A percentile compares a stretch with the other conserved stretches of the same genome.
Conservation (phyloP, 64 coral and sea anemone species). For the Trachythela sp. region DNA sequence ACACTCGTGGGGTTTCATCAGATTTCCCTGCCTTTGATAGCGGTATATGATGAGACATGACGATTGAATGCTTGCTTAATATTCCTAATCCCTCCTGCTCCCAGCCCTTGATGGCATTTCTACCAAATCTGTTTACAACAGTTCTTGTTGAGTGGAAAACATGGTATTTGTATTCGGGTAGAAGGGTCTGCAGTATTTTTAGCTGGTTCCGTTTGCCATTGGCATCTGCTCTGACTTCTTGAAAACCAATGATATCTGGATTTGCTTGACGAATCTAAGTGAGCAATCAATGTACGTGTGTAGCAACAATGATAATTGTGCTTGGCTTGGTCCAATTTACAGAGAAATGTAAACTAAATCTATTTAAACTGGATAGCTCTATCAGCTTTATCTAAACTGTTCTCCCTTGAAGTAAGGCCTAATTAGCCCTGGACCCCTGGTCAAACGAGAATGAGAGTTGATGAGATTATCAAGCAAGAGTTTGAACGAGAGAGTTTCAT, state of each 20-base stretch:
- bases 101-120: constrained; percentile 65
- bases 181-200: constrained; percentile 53
- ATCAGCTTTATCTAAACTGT: no score
- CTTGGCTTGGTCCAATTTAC: no score
- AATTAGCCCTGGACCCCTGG: no score
- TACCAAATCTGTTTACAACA: constrained; percentile 43
- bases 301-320: background rate
- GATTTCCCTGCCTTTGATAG: constrained; percentile 37
- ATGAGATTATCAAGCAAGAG: no score
- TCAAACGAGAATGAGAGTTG: no score
- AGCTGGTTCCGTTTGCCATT: constrained; percentile 64
- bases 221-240: constrained; percentile 76
- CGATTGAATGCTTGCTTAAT: constrained; percentile 75
- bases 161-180: constrained; percentile 66
- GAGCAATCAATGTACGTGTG: background rate
- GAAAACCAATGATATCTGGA: constrained; percentile 91
- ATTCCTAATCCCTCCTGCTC: constrained; percentile 83
- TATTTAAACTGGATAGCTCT: no score
- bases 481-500: no score
- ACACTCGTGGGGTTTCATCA: constrained; percentile 65
- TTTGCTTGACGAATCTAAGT: constrained; percentile 62
- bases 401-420: no score
- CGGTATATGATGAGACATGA: constrained; percentile 64
- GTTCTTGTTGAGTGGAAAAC: constrained; percentile 55
- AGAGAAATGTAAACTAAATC: no score